phyloP scores from a whole-genome alignment of 23 tunicate species.

The Trididemnum nubilum region DNA sequence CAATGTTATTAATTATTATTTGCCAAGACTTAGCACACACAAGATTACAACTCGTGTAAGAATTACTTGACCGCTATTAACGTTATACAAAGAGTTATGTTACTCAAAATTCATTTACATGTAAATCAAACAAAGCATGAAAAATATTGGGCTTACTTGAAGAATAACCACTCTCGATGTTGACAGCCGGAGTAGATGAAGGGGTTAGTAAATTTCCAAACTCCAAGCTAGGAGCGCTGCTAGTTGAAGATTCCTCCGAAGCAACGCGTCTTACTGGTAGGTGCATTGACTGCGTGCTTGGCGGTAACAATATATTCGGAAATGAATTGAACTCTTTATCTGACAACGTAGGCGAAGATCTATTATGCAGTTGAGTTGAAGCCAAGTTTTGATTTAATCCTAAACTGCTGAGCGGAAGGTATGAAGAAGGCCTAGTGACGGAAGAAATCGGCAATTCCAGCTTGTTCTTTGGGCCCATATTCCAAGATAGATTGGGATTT shows the following conservation, averaged over 20 bases:
- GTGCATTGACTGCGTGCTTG: constrained; percentile 15
- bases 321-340: constrained; percentile 16
- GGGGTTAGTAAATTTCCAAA: constrained; percentile 8
- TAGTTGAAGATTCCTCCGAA: constrained; percentile 68
- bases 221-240: constrained; percentile 41
- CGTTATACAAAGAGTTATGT: too few relatives aligned
- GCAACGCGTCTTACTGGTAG: constrained; percentile 52
- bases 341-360: constrained; percentile 82
- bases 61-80: too few relatives aligned
- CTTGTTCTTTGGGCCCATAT: not conserved
- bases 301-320: not conserved
- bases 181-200: constrained; percentile 37
- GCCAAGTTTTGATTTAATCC: not conserved
- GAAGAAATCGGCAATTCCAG: not conserved
- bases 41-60: too few relatives aligned
- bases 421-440: not conserved
- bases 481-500: not conserved
- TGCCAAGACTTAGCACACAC: too few relatives aligned
- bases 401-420: not conserved
- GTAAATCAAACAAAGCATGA: too few relatives aligned
- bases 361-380: constrained; percentile 19
- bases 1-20: too few relatives aligned
- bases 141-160: constrained; percentile 87
- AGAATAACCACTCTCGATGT: constrained; percentile 87
- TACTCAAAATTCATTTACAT: too few relatives aligned